Percentiles rank a stretch among this genome's conserved stretches.
Evolutionary conservation across 2,113 vertebrate species (phyloP).

Genomic region (Hystrix cristata): DNA sequence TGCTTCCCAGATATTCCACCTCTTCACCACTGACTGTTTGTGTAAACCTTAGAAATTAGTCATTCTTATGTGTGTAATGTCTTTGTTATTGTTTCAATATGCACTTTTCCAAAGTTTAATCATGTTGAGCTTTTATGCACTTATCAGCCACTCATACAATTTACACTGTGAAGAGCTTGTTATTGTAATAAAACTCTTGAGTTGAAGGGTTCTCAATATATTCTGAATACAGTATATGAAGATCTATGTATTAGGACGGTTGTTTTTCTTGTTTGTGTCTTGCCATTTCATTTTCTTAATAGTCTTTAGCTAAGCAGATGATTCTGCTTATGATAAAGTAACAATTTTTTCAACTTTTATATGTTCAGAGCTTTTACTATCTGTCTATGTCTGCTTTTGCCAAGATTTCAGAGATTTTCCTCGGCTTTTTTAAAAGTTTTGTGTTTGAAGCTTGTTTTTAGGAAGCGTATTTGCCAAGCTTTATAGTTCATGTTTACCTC

Average conservation of each 20-base stretch:
- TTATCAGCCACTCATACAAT: background rate
- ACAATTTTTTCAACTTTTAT: background rate
- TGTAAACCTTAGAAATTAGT: background rate
- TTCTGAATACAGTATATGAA: background rate
- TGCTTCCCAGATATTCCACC: background rate
- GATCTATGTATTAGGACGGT: background rate
- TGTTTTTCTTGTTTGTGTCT: background rate
- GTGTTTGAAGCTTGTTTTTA: background rate
- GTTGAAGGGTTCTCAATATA: background rate
- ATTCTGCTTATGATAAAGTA: background rate
- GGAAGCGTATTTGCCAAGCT: background rate
- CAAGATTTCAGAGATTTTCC: background rate
- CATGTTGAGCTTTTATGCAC: background rate
- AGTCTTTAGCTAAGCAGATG: background rate
- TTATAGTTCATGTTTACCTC: background rate
- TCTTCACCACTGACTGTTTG: background rate
- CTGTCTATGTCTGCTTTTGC: background rate
- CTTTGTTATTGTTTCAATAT: background rate
- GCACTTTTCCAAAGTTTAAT: background rate
- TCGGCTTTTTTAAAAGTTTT: background rate
- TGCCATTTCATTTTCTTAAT: background rate
- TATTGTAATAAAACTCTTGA: background rate
- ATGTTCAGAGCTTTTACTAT: background rate
- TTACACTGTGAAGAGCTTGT: conserved; percentile 15
- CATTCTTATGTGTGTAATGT: background rate